Base-by-base conservation (phyloP, 1,140 invertebrate genomes). In the Paraescarpia echinospica region DNA sequence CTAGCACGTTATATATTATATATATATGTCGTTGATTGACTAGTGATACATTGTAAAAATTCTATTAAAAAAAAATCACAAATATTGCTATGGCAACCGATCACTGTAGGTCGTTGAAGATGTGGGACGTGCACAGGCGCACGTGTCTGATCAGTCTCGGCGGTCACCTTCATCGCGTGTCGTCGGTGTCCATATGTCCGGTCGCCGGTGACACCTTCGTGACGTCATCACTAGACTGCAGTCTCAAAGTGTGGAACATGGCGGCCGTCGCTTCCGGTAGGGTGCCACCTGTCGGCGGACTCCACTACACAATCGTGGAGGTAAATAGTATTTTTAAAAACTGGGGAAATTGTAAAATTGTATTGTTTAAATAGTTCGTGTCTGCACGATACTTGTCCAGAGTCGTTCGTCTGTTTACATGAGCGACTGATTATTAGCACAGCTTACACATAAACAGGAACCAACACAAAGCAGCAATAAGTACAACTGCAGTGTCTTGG, bases 231-330 rank as follows among this genome's bases (percentile, higher is more conserved):
- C 88, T 92, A 6, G 92, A 92, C 35, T 89, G 33, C 51, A 34
- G 33, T 34, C 92, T 92, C 34, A 92, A 92, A 34, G 77, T 92
- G 1, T 92, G 92, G 92, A 41, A 92, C 48, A 35, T 88, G 33
- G 48, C 51, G 33, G 92, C 92, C 27, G 92, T 92, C 31, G n/a
- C 88, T 34, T 34, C 33, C 88, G 92, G 92, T 18, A 33, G 88
- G 18, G 92, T 92, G 33, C 92, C 92, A 35, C 48, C 92, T 34
- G 33, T 89, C 51, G 88, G 88, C 31, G 77, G 92, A 34, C 59
- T 92, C 5, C 92, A 92, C 33, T 92, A 92, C 91, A 35, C 5
- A 12, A 92, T 92, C 22, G 51, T 48, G 22, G 14, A 92, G 34
- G 33, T 33, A 33, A 59, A 34, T 27, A 0, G 48, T 14, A 35